Base-by-base conservation (phyloP, 2,113 vertebrate species). In the Eonycteris spelaea region DNA sequence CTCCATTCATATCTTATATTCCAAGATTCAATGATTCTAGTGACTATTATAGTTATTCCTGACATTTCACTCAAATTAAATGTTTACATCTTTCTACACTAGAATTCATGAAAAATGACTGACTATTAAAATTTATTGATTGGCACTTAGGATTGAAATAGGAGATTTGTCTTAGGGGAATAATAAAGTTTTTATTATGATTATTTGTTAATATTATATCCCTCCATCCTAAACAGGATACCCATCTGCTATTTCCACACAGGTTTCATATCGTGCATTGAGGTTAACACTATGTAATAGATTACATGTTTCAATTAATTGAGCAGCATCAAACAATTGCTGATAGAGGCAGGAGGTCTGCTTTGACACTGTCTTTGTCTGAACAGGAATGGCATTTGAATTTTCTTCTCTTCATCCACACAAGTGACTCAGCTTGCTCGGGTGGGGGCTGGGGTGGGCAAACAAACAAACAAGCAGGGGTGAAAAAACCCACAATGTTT, bases 131-230 rank as follows among this genome's bases (percentile, higher is more conserved):
- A 96, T 85, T 1, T 61, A 86, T 74, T 95, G 94, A 96, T 86
- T 97, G 97, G 88, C 73, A 97, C 19, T 71, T 94, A 74, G 67
- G 79, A 94, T 78, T 92, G 48, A 95, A 97, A 94, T 79, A 96
- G 48, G 63, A 38, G n/a, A 95, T 33, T 91, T 96, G 30, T 92
- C 88, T 95, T 30, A 92, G 40, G 15, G 74, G n/a, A 73, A 45
- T 38, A 97, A 93, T 87, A 68, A 38, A 45, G 5, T 85, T 73
- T 85, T 97, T 96, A 89, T 97, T 59, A 53, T 55, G 57, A 30
- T 59, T 59, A 28, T 21, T 35, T 61, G 22, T 14, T 51, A 30
- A 90, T 35, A 94, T 94, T 57, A 35, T 55, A 48, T 28, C 11
- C 4, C 24, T 91, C 53, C 92, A 5, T 45, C 71, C 10, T 73